Conservation (phyloP, 2,797 vertebrate species). For the Scolopax rusticola region DNA sequence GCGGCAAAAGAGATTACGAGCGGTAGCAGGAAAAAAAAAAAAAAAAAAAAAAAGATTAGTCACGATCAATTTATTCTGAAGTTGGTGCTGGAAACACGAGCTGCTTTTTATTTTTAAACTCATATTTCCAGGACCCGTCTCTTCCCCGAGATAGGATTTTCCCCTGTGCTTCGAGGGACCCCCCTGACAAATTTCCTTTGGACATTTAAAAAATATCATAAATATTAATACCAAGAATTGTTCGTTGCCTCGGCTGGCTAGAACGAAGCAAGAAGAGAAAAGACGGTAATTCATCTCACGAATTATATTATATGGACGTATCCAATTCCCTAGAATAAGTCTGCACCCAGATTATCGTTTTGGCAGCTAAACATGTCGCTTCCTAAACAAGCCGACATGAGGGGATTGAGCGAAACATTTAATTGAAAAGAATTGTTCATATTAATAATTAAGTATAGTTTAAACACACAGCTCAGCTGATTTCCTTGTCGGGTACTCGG, state of each 20-base stretch:
- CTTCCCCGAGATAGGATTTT: not conserved
- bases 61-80: not conserved
- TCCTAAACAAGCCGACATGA: not conserved
- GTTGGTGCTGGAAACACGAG: not conserved
- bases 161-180: not conserved
- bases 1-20: not conserved
- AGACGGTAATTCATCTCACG: not conserved
- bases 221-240: not conserved
- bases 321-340: not conserved
- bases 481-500: not conserved
- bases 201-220: not conserved
- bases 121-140: not conserved
- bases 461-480: not conserved
- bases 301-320: not conserved
- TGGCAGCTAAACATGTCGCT: not conserved
- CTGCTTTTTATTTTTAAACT: not conserved
- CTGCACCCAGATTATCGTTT: not conserved
- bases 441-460: not conserved
- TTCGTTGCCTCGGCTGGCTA: constrained; percentile 21
- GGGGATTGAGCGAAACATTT: not conserved
- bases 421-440: not conserved
- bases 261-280: not conserved
- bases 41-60: not conserved
- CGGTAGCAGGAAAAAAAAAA: not conserved
- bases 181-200: not conserved